These are phyloP conservation scores for Pseudocheirus occidentalis DNA, from an alignment of 2,797 vertebrate genomes.

Conservation along the genomic window DNA sequence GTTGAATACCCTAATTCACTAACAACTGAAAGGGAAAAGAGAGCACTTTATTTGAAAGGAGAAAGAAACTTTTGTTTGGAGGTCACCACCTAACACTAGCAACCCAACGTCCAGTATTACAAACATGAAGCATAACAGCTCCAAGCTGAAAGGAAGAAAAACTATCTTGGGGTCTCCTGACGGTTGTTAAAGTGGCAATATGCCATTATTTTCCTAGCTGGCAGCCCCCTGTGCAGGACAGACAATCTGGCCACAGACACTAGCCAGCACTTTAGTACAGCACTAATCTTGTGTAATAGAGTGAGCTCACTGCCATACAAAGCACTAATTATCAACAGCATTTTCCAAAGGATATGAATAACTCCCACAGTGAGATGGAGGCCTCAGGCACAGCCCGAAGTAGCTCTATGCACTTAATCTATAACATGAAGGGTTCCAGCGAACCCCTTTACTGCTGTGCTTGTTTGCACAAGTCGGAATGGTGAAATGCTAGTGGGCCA, in stretches of 20 bases:
- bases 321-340: constrained; percentile 85
- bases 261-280: constrained; percentile 80
- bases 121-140: constrained; percentile 47
- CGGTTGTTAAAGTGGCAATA: constrained; percentile 79
- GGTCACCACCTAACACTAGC: constrained; percentile 59
- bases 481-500: constrained; percentile 67
- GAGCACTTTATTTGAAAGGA: constrained; percentile 77
- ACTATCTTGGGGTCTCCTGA: constrained; percentile 74
- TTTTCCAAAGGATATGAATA: constrained; percentile 83
- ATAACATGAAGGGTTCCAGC: constrained; percentile 71
- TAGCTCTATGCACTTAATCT: constrained; percentile 76
- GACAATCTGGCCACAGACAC: constrained; percentile 79
- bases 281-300: constrained; percentile 84
- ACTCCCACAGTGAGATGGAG: constrained; percentile 76
- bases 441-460: constrained; percentile 64
- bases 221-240: constrained; percentile 76
- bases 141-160: constrained; percentile 71
- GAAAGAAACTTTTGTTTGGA: constrained; percentile 71
- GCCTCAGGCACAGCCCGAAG: constrained; percentile 72
- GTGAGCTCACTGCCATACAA: constrained; percentile 85
- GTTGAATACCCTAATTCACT: constrained; percentile 64
- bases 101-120: constrained; percentile 57
- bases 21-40: constrained; percentile 70
- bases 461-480: constrained; percentile 76
- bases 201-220: constrained; percentile 79